These are phyloP conservation scores for Polydrusus tereticollis DNA, from an alignment of 2,888 invertebrate genomes.

Conservation along the genomic window DNA sequence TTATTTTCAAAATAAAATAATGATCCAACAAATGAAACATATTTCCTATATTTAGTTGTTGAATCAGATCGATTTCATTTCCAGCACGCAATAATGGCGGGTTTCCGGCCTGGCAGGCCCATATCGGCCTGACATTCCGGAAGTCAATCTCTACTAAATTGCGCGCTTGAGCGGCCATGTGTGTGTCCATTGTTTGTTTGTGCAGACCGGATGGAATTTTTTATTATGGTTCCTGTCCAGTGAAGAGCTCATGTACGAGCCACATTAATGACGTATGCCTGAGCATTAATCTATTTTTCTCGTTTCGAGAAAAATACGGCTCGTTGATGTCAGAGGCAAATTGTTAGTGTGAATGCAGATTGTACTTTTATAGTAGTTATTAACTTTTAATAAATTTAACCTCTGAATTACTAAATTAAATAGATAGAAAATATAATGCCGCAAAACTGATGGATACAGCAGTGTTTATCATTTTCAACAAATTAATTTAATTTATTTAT, in stretches of 20 bases:
- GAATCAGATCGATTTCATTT: slow-evolving; percentile 40
- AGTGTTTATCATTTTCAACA: too few relatives aligned
- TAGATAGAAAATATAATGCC: too few relatives aligned
- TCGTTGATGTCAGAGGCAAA: background rate
- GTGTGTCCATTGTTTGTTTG: slow-evolving; percentile 49
- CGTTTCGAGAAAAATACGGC: slow-evolving; percentile 27
- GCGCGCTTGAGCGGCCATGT: slow-evolving; percentile 50
- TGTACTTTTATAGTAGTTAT: background rate
- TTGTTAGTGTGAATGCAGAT: background rate
- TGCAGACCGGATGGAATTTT: slow-evolving; percentile 50
- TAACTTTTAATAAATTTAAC: background rate
- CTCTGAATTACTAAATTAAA: background rate
- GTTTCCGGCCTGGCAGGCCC: slow-evolving; percentile 50
- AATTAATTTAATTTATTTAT: too few relatives aligned
- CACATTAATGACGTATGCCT: slow-evolving; percentile 40
- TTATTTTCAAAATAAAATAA: slow-evolving; percentile 7
- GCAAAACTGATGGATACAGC: too few relatives aligned
- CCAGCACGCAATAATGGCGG: slow-evolving; percentile 45
- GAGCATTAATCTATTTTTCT: slow-evolving; percentile 42
- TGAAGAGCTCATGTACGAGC: slow-evolving; percentile 46
- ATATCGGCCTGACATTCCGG: slow-evolving; percentile 49
- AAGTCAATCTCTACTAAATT: slow-evolving; percentile 49
- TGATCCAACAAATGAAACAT: slow-evolving; percentile 1
- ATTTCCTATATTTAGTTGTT: slow-evolving; percentile 22
- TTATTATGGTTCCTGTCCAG: slow-evolving; percentile 51